Conservation (phyloP, 1,140 invertebrate species). For the Camponotus pennsylvanicus region DNA sequence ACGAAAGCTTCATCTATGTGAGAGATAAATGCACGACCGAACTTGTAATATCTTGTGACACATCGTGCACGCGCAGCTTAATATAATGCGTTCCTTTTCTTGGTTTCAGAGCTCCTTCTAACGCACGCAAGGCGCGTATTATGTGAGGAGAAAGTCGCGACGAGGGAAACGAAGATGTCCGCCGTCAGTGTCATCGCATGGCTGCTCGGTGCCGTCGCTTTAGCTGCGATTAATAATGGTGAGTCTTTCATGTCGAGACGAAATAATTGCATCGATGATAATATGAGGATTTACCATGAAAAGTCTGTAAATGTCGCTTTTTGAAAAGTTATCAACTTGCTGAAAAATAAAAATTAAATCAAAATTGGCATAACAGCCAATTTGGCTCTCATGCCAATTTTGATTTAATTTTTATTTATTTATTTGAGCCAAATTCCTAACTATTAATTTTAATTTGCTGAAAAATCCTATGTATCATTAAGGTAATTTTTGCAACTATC, state of each 20-base stretch:
- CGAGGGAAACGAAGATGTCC: conserved; percentile 80
- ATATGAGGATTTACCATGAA: neutral
- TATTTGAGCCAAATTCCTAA: no score
- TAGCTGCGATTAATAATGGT: conserved; percentile 81
- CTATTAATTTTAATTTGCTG: neutral
- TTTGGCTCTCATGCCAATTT: no score
- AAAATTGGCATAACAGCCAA: no score
- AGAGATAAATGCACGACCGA: conserved; percentile 56
- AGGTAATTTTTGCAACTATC: neutral
- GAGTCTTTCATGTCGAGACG: conserved; percentile 63
- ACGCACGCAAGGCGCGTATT: conserved; percentile 73
- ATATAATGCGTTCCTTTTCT: conserved; percentile 56
- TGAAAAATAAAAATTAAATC: no score
- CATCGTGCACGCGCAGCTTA: conserved; percentile 52
- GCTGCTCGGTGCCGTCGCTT: conserved; percentile 79
- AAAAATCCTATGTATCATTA: neutral
- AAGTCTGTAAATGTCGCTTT: neutral
- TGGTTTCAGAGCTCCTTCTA: conserved; percentile 69
- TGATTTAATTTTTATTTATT: no score
- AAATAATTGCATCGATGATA: conserved; percentile 5
- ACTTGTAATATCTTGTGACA: conserved; percentile 55
- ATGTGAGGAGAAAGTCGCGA: conserved; percentile 77
- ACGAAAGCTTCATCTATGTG: conserved; percentile 22
- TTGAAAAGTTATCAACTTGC: neutral
- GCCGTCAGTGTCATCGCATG: conserved; percentile 76